Percentiles rank a stretch among this genome's conserved stretches.
Evolutionary conservation across 2,797 vertebrate genomes (phyloP).

Genomic region (Microhierax caerulescens): DNA sequence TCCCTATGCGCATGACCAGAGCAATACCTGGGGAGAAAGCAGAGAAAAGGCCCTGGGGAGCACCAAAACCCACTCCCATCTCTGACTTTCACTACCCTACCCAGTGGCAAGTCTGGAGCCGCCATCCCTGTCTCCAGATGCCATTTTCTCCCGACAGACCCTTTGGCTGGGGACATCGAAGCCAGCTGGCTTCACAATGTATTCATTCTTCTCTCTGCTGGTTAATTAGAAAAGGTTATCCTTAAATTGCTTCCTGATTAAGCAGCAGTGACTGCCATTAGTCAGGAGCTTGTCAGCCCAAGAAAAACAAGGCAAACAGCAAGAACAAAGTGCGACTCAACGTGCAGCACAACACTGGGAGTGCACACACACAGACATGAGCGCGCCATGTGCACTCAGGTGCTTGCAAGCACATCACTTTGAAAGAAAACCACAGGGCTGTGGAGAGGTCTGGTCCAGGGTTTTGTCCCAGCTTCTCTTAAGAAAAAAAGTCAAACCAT

Average conservation of each 20-base stretch:
- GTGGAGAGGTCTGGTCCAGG: not conserved
- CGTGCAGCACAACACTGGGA: not conserved
- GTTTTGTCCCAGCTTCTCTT: not conserved
- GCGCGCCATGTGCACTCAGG: not conserved
- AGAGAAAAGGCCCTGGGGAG: not conserved
- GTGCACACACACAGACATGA: fast-evolving
- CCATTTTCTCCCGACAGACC: not conserved
- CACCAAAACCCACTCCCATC: not conserved
- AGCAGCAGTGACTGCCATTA: conserved; percentile 36
- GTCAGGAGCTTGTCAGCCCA: not conserved
- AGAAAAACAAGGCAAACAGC: conserved; percentile 41
- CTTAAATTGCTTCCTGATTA: conserved; percentile 72
- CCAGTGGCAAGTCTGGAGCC: not conserved
- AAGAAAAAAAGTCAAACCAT: not conserved
- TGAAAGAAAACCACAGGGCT: not conserved
- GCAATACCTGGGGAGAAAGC: not conserved
- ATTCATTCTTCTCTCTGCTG: conserved; percentile 63
- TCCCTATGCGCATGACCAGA: not conserved
- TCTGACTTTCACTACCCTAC: not conserved
- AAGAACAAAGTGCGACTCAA: not conserved
- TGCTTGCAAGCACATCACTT: fast-evolving
- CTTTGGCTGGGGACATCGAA: not conserved
- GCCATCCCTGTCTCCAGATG: not conserved
- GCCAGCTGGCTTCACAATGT: conserved; percentile 71
- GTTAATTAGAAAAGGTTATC: conserved; percentile 76